phyloP scores from a whole-genome alignment of 2,888 invertebrate species.

The Orgyia antiqua region DNA sequence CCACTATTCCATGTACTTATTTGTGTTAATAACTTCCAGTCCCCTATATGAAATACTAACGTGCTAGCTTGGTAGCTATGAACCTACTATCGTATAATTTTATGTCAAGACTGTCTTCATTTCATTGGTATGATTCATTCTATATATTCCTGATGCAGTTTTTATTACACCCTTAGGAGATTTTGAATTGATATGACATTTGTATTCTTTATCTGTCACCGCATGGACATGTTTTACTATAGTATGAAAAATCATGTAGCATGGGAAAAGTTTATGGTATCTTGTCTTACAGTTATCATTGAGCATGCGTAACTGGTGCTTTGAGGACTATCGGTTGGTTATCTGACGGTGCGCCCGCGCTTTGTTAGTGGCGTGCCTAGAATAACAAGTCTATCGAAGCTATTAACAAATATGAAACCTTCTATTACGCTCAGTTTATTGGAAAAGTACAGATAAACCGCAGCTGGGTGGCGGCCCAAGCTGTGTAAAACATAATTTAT shows the following conservation, averaged over 20 bases:
- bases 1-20: no score
- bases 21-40: no score
- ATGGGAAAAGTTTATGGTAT: conserved; percentile 55
- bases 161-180: no score
- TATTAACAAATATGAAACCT: conserved; percentile 67
- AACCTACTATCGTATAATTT: no score
- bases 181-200: no score
- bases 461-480: conserved; percentile 18
- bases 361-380: conserved; percentile 69
- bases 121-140: no score
- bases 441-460: conserved; percentile 25
- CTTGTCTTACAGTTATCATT: conserved; percentile 59
- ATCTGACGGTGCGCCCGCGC: conserved; percentile 48
- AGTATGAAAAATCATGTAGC: conserved; percentile 42
- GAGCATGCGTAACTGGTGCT: conserved; percentile 49
- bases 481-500: conserved; percentile 31
- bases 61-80: no score
- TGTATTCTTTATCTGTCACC: no score
- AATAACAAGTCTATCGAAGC: conserved; percentile 62
- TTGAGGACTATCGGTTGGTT: conserved; percentile 50
- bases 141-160: no score
- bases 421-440: conserved; percentile 50
- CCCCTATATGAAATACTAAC: no score
- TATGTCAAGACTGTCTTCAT: no score
- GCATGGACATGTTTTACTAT: conserved; percentile 24